Evolutionary conservation across 53 echinoderm and acorn worm genomes (phyloP), one percentile per base, ranked within the genome.

Genomic region (Mesocentrotus franciscanus): DNA sequence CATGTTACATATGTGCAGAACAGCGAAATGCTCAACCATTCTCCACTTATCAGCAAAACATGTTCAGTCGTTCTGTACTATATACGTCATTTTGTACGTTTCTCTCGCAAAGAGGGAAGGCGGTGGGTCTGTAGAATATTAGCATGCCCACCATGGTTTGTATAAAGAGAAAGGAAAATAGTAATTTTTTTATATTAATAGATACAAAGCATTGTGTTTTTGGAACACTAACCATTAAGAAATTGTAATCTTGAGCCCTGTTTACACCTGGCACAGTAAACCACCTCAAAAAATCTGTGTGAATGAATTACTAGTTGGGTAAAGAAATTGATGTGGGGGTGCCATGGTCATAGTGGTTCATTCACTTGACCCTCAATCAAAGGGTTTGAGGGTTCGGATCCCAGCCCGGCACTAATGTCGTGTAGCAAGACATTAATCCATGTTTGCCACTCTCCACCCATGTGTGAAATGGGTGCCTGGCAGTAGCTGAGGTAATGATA

Each of bases 71-170:
- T 33, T 11, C 16, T 81, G 81, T 81, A 81, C 81, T 81, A 81
- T 76, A 76, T 81, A 81, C 81, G 4, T 81, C 81, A 81, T 81
- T 81, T 81, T 81, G 81, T 81, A 81, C 12, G 81, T 81, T 76
- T 76, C 76, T 81, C 81, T 81, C 81, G 20, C 39, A 13, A 1
- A 9, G 17, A 8, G 81, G 10, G 36, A 81, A 36, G 18, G 9
- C 16, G 20, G 81, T 36, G 81, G 81, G 81, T 42, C 81, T 81
- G 81, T 81, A 81, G 42, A 42, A 81, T 81, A 81, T 81, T 81
- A 81, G 36, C 81, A 18, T 81, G 33, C 33, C 81, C 81, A 42
- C 81, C 81, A 22, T 20, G 36, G 81, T 81, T 20, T 81, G 81
- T 81, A 81, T 81, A 81, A 20, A 81, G 81, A 81, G 81, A 81